Evolutionary conservation across 2,113 vertebrate genomes (phyloP), one percentile per base, ranked within the genome.

Genomic region (Orycteropus afer): DNA sequence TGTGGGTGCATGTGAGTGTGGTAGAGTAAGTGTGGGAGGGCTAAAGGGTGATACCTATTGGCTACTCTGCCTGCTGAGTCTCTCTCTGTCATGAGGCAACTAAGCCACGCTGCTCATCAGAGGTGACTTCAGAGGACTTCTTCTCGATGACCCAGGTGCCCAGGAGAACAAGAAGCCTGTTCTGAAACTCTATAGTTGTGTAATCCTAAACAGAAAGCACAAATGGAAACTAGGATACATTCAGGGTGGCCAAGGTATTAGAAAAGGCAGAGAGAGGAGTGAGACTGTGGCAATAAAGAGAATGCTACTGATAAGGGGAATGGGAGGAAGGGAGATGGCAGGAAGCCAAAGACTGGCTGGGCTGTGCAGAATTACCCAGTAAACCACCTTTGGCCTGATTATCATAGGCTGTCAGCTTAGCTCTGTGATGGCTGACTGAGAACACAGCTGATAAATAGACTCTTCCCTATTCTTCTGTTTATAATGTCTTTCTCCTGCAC

Each of bases 391-490:
- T 57, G 14, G 49, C 42, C 65, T 88, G 22, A 67, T 57, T 37
- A 22, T 92, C 90, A 45, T 0, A 29, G 17, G 22, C 49, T 49
- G n/a, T 85, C 81, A 91, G 53, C 29, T 71, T 42, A 32, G 40
- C 57, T 29, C 74, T 89, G 51, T 1, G 1, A 9, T 5, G 22
- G 74, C 57, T 92, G 53, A 90, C 74, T 83, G 78, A 69, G 49
- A 81, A 82, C 47, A 82, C 22, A 42, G 53, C 37, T 83, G 81
- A 86, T 83, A 83, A 80, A 61, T 29, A 79, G 78, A 5, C 37
- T 13, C 42, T 93, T 73, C 71, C 18, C 80, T 79, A 32, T 25
- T 94, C 78, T 89, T 82, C 59, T 59, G 96, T 91, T 87, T 71
- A 57, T 67, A 67, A 86, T 25, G 15, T 47, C 45, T 85, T 59